Evolutionary conservation across 2,113 vertebrate genomes (phyloP), one percentile per base, ranked within the genome.

Genomic region (Coptodon bakossiorum): DNA sequence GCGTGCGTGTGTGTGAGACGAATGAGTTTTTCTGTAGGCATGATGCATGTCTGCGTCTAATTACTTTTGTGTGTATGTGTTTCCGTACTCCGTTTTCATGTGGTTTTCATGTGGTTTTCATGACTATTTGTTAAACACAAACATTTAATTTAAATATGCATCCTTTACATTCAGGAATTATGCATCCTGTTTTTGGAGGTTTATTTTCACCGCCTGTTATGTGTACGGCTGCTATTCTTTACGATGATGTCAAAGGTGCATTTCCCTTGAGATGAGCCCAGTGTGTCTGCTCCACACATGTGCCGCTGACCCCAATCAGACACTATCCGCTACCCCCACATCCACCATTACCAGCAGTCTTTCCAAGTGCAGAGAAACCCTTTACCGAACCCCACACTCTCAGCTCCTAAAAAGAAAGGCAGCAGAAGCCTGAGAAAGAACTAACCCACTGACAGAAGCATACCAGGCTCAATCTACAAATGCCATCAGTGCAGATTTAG

Each of bases 371-470:
- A 12, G 36, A 83, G 53, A 76, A 27, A 31, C 66, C 52, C 29
- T 48, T 24, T 36, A 9, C 31, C 11, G 24, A 61, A 63, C 54
- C 61, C 48, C 61, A 81, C 73, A 40, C n/a, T 27, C 56, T 43
- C 63, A 29, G 19, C 57, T 89, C 43, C 22, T 82, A 63, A 48
- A 71, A 76, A 59, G 43, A 83, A 84, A 90, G 79, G 68, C 73
- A 90, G 80, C 43, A 16, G 59, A 82, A 82, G 85, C 92, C 86
- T 95, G 94, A 93, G 91, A 94, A 94, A 84, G 90, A 73, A 38
- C 24, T 68, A 61, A 85, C 89, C 88, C 38, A 90, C 45, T 81
- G 85, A 91, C 76, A 86, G 89, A 93, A 87, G 83, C 52, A 87
- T 84, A 86, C 22, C 85, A 86, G 82, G 52, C 83, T 87, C 48